phyloP scores from a whole-genome alignment of 2,113 vertebrate species.

The Carollia perspicillata region DNA sequence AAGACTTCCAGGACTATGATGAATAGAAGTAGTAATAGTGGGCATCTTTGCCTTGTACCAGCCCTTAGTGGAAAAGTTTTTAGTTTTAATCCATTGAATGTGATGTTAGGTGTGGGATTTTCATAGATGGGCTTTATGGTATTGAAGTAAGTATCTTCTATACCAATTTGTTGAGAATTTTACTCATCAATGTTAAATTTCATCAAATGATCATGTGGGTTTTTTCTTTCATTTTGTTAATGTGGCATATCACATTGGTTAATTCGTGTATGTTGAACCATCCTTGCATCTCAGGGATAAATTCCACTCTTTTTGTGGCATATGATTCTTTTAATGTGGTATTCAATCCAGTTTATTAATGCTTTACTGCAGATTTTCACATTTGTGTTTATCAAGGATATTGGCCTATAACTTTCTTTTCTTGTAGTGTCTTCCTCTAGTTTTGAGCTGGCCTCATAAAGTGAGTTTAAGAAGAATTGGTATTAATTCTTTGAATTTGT shows the following conservation, averaged over 20 bases:
- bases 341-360: background rate
- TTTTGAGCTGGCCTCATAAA: background rate
- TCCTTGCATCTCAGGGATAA: background rate
- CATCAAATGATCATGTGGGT: background rate
- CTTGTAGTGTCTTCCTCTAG: background rate
- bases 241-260: background rate
- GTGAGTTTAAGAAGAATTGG: background rate
- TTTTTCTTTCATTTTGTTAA: background rate
- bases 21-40: background rate
- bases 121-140: background rate
- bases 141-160: background rate
- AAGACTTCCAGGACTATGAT: background rate
- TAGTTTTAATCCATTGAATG: background rate
- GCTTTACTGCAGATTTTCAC: background rate
- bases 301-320: background rate
- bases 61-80: background rate
- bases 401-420: background rate
- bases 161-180: background rate
- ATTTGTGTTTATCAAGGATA: background rate
- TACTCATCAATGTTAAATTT: background rate
- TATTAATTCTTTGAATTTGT: background rate
- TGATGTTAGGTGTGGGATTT: background rate
- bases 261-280: background rate
- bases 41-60: background rate
- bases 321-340: background rate